Evolutionary conservation across 1,140 invertebrate species (phyloP).

Genomic region (Drosophila nikananu): DNA sequence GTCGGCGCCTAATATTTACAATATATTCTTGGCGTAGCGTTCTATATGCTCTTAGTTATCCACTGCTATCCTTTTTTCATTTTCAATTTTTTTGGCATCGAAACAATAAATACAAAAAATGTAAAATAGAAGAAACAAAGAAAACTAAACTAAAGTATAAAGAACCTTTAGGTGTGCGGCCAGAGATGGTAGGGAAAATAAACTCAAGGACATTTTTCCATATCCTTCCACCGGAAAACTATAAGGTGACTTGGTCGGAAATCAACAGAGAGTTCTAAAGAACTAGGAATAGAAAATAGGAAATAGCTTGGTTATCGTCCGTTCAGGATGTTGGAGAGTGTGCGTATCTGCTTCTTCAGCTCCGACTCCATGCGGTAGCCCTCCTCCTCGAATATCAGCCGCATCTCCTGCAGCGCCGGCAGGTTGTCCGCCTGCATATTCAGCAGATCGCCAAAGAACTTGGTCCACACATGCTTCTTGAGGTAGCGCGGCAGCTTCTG

Average conservation of each 20-base stretch:
- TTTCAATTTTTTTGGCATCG: conserved; percentile 47
- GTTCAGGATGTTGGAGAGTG: conserved; percentile 80
- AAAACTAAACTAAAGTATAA: conserved; percentile 14
- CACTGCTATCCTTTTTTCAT: conserved; percentile 21
- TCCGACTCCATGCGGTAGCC: conserved; percentile 86
- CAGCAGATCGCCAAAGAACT: conserved; percentile 89
- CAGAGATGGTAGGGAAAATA: not conserved
- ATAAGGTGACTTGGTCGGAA: conserved; percentile 32
- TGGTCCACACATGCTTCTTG: conserved; percentile 89
- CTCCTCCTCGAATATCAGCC: conserved; percentile 88
- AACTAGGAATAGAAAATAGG: conserved; percentile 10
- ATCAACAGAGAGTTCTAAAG: not conserved
- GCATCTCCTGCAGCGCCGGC: conserved; percentile 88
- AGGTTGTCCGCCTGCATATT: conserved; percentile 89
- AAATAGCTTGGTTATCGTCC: conserved; percentile 78
- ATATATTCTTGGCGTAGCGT: conserved; percentile 32
- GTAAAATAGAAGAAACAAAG: not conserved
- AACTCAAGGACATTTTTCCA: not conserved
- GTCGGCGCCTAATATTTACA: conserved; percentile 48
- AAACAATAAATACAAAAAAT: conserved; percentile 47
- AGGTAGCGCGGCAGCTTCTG: conserved; percentile 86
- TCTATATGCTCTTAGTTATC: conserved; percentile 14
- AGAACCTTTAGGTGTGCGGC: not conserved
- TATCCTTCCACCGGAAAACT: conserved; percentile 2
- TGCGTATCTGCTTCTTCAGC: conserved; percentile 83